Conservation (phyloP, 1,140 invertebrate species). For the Anoplophora glabripennis region DNA sequence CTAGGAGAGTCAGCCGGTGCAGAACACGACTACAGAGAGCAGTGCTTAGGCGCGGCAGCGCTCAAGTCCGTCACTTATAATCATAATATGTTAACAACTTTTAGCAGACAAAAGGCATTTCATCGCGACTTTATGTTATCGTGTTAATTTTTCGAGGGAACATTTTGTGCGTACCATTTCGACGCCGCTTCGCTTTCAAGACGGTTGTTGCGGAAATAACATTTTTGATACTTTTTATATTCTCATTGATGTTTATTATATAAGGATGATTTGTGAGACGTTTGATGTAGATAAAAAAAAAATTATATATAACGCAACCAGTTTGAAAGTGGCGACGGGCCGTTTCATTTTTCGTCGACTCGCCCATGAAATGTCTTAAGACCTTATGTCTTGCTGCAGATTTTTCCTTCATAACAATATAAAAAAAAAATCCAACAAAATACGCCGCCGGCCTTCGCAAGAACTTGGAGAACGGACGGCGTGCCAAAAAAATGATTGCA, state of each 20-base stretch:
- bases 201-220: constrained; percentile 17
- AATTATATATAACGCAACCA: constrained; percentile 22
- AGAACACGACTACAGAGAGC: constrained; percentile 56
- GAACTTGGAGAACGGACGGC: constrained; percentile 30
- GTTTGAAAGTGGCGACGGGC: constrained; percentile 34
- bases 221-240: constrained; percentile 49
- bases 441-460: constrained; percentile 33
- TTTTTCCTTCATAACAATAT: constrained; percentile 45
- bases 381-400: constrained; percentile 48
- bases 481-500: constrained; percentile 44
- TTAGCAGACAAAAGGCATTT: constrained; percentile 50
- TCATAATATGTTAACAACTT: constrained; percentile 46
- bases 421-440: constrained; percentile 39
- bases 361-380: constrained; percentile 48
- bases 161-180: constrained; percentile 16
- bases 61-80: constrained; percentile 42
- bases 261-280: constrained; percentile 26
- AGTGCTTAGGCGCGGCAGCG: constrained; percentile 51
- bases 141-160: neutral
- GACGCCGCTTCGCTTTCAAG: constrained; percentile 26
- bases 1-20: constrained; percentile 56
- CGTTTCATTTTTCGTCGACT: constrained; percentile 23
- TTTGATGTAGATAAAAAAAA: constrained; percentile 33
- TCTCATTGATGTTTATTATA: constrained; percentile 38
- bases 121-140: constrained; percentile 31